Evolutionary conservation across 30 jellyfish, hydroid and myxozoan species (phyloP).

Genomic region (Pseudorhiza aurosa): DNA sequence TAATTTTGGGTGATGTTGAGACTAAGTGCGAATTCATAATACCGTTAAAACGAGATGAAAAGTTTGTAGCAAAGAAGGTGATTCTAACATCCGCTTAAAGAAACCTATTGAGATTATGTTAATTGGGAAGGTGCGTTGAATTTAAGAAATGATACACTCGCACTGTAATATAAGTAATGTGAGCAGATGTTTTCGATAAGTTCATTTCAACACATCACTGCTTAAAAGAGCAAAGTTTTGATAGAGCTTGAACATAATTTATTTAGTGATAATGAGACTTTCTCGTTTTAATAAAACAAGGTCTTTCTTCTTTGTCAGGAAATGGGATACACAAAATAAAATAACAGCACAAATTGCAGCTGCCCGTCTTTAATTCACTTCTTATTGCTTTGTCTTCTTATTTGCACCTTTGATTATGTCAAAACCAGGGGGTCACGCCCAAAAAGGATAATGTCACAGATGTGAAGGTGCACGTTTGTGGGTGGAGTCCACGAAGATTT

Average conservation of each 20-base stretch:
- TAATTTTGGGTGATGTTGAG: too few relatives aligned
- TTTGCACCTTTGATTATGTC: slow-evolving; percentile 27
- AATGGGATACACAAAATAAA: slow-evolving; percentile 68
- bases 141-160: slow-evolving; percentile 50
- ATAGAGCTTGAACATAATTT: slow-evolving; percentile 54
- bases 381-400: slow-evolving; percentile 63
- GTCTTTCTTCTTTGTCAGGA: slow-evolving; percentile 67
- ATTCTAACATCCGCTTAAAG: slow-evolving; percentile 27
- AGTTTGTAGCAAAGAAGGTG: too few relatives aligned
- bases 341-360: slow-evolving; percentile 75
- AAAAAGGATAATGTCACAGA: too few relatives aligned
- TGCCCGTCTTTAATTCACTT: slow-evolving; percentile 71
- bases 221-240: slow-evolving; percentile 63
- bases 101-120: slow-evolving; percentile 11
- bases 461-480: too few relatives aligned
- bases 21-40: too few relatives aligned
- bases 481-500: too few relatives aligned
- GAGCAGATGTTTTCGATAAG: slow-evolving; percentile 65
- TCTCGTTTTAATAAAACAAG: slow-evolving; percentile 61
- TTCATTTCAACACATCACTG: slow-evolving; percentile 33
- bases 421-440: slow-evolving; percentile 35
- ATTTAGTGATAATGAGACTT: slow-evolving; percentile 52
- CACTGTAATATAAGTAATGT: slow-evolving; percentile 10
- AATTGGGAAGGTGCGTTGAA: slow-evolving; percentile 39
- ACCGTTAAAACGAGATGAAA: too few relatives aligned